These are phyloP conservation scores for Acronicta psi DNA, from an alignment of 2,888 invertebrate species.

Conservation along the genomic window DNA sequence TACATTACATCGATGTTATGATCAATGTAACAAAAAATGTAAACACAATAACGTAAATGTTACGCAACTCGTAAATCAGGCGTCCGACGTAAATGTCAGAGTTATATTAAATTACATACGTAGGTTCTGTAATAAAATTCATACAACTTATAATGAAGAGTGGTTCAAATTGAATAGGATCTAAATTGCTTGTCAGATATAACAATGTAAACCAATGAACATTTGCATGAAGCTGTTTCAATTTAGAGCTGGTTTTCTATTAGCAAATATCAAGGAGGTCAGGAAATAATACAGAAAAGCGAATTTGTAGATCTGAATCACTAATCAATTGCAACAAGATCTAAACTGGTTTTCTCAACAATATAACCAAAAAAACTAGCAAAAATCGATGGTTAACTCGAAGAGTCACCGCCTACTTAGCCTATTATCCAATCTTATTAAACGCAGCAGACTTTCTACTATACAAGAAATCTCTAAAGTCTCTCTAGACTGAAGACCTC, in stretches of 20 bases:
- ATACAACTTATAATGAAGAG: conserved; percentile 22
- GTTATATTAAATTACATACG: conserved; percentile 29
- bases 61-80: conserved; percentile 36
- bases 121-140: conserved; percentile 27
- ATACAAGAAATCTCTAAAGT: too few species aligned
- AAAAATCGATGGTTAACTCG: too few species aligned
- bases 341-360: background rate
- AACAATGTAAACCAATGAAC: conserved; percentile 23
- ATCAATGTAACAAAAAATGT: conserved; percentile 35
- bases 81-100: conserved; percentile 30
- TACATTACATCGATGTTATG: conserved; percentile 23
- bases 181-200: conserved; percentile 20
- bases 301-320: background rate
- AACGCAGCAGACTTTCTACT: too few species aligned
- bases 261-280: background rate
- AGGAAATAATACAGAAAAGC: background rate
- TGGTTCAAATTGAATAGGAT: conserved; percentile 32
- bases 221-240: conserved; percentile 23
- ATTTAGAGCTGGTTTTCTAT: background rate
- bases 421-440: too few species aligned
- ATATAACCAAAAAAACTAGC: too few species aligned
- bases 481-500: too few species aligned
- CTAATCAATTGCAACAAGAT: background rate
- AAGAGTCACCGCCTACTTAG: too few species aligned
- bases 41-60: conserved; percentile 40